Conservation (phyloP, 2,797 vertebrate genomes). For the Heliangelus exortis region DNA sequence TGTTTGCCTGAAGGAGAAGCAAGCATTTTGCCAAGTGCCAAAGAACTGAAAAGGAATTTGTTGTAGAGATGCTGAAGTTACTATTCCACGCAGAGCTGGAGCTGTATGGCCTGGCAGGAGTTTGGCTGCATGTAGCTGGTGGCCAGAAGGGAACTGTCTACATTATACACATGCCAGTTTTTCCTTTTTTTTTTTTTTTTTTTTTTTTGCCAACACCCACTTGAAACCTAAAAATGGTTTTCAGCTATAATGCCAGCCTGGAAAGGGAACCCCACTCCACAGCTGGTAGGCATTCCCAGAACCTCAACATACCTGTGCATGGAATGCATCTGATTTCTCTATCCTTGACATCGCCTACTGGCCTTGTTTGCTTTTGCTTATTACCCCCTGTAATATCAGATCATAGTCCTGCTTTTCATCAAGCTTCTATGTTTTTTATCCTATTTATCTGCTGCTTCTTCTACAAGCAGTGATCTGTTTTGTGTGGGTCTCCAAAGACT, state of each 20-base stretch:
- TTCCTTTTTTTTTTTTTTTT: too few relatives aligned
- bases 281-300: background rate
- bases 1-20: background rate
- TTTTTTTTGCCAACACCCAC: background rate
- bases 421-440: background rate
- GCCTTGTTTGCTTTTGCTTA: background rate
- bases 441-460: background rate
- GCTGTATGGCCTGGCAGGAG: background rate
- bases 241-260: background rate
- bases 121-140: background rate
- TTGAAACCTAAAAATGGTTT: background rate
- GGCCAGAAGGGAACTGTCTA: background rate
- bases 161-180: accelerated
- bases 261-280: background rate
- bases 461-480: background rate
- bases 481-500: background rate
- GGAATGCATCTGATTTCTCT: background rate
- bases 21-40: accelerated
- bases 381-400: background rate
- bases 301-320: background rate
- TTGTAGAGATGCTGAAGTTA: background rate
- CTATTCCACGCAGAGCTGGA: background rate
- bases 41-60: background rate
- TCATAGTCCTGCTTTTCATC: background rate
- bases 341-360: background rate